Base-by-base conservation (phyloP, 1,140 invertebrate genomes). In the Zaprionus camerounensis region DNA sequence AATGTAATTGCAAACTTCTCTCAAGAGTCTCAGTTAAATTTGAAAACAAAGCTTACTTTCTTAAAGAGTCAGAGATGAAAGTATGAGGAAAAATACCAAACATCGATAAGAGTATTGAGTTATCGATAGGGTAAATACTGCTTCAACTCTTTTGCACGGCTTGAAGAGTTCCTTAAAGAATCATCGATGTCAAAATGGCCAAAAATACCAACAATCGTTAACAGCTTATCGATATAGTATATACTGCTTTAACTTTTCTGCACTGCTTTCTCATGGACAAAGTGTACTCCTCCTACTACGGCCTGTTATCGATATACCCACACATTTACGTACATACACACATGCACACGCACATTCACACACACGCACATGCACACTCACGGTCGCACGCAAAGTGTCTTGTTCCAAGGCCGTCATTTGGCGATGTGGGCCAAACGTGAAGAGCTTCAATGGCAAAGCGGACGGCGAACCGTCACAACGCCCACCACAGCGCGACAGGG, bases 341-440 rank as follows among this genome's bases (percentile, higher is more conserved):
- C 24, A 26, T 0, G 20, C 20, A 20, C 15, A 15, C 38, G 9
- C 46, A 61, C 38, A 72, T 15, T 11, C 13, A 34, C 26, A 65
- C 61, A 38, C 56, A 44, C 38, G 28, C 28, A 44, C 53, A 44
- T 28, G 28, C 38, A 44, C 41, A 44, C 6, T 24, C 31, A 22
- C 5, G 7, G n/a, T 5, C 22, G 15, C 62, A 64, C 62, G 53
- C 53, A 53, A 44, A 26, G 53, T 46, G 26, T 63, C 49, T 63
- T 75, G 12, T 70, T 24, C n/a, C 68, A 72, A 65, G 74, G 68
- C 36, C 73, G 67, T 12, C 56, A 62, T 56, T 63, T 63, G 44
- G 64, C 20, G 15, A 76, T 61, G 62, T 76, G 69, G 59, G 74
- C 24, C 75, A 77, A 74, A 68, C 20, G 64, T 64, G 51, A 74